Evolutionary conservation across 2,888 invertebrate genomes (phyloP), one percentile per base, ranked within the genome.

Genomic region (Sarcophaga carnaria): DNA sequence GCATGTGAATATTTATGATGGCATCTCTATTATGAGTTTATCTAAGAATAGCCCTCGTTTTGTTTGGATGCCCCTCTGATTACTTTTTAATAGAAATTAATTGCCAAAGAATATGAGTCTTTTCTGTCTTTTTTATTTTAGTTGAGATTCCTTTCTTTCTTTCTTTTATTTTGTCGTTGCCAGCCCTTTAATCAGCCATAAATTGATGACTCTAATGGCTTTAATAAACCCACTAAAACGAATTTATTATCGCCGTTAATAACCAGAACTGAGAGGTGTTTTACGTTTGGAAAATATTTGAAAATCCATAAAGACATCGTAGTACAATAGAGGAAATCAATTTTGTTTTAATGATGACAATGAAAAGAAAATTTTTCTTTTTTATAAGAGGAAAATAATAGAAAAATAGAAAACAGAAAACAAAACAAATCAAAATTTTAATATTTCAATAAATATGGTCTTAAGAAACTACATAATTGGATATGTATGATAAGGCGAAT

Each of bases 121-220:
- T 71, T 37, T 49, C 27, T 60, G 66, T 78, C 25, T 10, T 37
- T 37, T 20, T 20, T 20, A 20, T 20, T 20, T 20, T 20, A 1
- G 20, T 20, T 20, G 20, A 20, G 20, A 20, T 20, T 20, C 20
- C 20, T 20, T 20, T 20, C 20, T 67, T 59, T 71, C 5, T 22
- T 22, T 22, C 22, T 22, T 22, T 22, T 22, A 20, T 63, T 71
- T 10, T 62, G 27, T 64, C 10, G 25, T 47, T 59, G 59, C 17
- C 17, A 49, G 8, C 59, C 77, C 64, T 64, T 78, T 80, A 75
- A 80, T 80, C 80, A 80, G 77, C 59, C 47, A 54, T 83, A 77
- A 83, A 83, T 83, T 83, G 80, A 86, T 83, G 69, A 70, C 70
- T 67, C 83, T 83, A 86, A 86, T 72, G 80, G 80, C 86, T 80